These are phyloP conservation scores for Pogonophryne albipinna DNA, from an alignment of 2,797 vertebrate genomes.

Conservation along the genomic window DNA sequence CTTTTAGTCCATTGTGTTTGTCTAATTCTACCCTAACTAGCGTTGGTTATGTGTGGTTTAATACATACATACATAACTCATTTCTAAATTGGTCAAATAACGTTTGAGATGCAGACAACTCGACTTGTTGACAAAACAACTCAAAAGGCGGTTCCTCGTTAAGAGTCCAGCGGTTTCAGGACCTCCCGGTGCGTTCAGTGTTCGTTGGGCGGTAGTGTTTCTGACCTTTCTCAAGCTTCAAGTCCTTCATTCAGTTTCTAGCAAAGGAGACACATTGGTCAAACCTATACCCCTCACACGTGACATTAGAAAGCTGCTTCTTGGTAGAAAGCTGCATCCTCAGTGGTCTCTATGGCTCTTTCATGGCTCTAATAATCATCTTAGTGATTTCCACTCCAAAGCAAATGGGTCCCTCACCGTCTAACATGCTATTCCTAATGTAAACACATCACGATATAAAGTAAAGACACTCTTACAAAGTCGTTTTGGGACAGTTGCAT, in stretches of 20 bases:
- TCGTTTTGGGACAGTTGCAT: not conserved
- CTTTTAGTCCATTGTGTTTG: no score
- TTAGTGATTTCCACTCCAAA: not conserved
- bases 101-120: conserved; percentile 1
- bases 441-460: conserved; percentile 3
- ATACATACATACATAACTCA: conserved; percentile 5
- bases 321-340: no score
- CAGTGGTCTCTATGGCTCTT: no score
- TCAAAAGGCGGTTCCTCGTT: no score
- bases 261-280: no score
- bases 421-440: conserved; percentile 1
- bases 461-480: not conserved
- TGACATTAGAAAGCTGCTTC: no score
- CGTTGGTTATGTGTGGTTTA: conserved; percentile 1
- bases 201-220: conserved; percentile 40
- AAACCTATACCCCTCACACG: no score
- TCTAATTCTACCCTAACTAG: no score
- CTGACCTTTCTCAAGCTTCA: no score
- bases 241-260: no score
- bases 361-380: not conserved
- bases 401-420: not conserved
- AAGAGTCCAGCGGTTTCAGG: no score
- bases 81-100: not conserved
- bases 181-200: conserved; percentile 5
- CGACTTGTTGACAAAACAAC: not conserved